Base-by-base conservation (phyloP, 1,140 invertebrate genomes). In the Frieseomelitta varia region DNA sequence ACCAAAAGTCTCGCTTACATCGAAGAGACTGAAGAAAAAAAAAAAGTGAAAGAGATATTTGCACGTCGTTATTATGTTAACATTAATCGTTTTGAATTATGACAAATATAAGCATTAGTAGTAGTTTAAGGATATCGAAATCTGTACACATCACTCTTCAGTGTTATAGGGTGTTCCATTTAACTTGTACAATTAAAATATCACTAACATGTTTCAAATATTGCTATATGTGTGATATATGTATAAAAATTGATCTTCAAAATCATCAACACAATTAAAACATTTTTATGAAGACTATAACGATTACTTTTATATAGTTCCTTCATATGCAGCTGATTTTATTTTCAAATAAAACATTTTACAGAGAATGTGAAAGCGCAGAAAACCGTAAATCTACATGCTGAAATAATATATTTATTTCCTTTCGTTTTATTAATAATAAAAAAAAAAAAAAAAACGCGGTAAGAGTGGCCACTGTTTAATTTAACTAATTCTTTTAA, bases 181-280 rank as follows among this genome's bases (percentile, higher is more conserved):
- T 69, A 14, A 68, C 19, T 68, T 21, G 21, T 11, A 68, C 21
- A 0, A 3, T n/a, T 47, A 21, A 47, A 69, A 47, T 47, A 47
- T 47, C 39, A 10, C 8, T 47, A 0, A 47, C 39, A 47, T 6
- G 39, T 47, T 47, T 47, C 39, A 6, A 47, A 47, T 47, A 47
- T 47, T 47, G 0, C 8, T 10, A 47, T 0, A 47, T 6, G 39
- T 47, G 8, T 6, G 0, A 47, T 0, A 47, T 6, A 6, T 47
- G 8, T 6, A 0, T 47, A n/a, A 24, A 24, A 61, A 24, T n/a
- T 24, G 8, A 39, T 47, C 21, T 47, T 39, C 10, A 21, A 39
- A 39, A 39, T 1, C 30, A 34, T 67, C 1, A 58, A 21, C 10
- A 58, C 27, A 63, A 14, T 27, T 24, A 24, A 19, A 68, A 47